Evolutionary conservation across 2,888 invertebrate species (phyloP).

Genomic region (Meghimatium bilineatum): DNA sequence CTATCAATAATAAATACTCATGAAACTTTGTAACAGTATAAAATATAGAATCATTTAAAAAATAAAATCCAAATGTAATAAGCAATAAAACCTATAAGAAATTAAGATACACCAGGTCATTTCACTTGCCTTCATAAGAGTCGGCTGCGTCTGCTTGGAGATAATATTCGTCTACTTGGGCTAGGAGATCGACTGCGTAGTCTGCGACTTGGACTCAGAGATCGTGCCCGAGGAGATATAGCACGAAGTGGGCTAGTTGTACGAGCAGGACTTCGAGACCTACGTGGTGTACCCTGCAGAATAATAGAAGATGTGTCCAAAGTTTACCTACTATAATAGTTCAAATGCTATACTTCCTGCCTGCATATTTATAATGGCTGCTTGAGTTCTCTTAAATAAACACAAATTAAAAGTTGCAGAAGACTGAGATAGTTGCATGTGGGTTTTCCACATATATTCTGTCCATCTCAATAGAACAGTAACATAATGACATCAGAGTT

Average conservation of each 20-base stretch:
- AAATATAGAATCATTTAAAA: neutral
- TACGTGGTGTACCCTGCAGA: slow-evolving; percentile 62
- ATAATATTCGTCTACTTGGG: slow-evolving; percentile 51
- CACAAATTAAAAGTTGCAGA: no score
- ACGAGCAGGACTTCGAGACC: slow-evolving; percentile 68
- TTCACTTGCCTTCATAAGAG: slow-evolving; percentile 34
- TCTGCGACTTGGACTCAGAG: slow-evolving; percentile 68
- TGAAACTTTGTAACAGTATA: neutral
- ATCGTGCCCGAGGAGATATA: slow-evolving; percentile 69
- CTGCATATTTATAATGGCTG: no score
- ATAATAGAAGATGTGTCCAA: neutral
- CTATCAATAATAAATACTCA: no score
- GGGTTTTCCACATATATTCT: no score
- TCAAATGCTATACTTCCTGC: no score
- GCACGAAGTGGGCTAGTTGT: slow-evolving; percentile 68
- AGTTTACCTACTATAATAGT: neutral
- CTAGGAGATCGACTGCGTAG: slow-evolving; percentile 56
- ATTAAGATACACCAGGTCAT: neutral
- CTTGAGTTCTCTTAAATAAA: no score
- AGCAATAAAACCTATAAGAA: neutral
- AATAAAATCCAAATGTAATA: slow-evolving; percentile 6
- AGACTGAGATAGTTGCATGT: no score
- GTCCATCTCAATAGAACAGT: no score
- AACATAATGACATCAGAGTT: no score
- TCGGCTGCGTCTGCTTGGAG: slow-evolving; percentile 49